These are phyloP conservation scores for Odontothrips loti DNA, from an alignment of 2,888 invertebrate species.

Conservation along the genomic window DNA sequence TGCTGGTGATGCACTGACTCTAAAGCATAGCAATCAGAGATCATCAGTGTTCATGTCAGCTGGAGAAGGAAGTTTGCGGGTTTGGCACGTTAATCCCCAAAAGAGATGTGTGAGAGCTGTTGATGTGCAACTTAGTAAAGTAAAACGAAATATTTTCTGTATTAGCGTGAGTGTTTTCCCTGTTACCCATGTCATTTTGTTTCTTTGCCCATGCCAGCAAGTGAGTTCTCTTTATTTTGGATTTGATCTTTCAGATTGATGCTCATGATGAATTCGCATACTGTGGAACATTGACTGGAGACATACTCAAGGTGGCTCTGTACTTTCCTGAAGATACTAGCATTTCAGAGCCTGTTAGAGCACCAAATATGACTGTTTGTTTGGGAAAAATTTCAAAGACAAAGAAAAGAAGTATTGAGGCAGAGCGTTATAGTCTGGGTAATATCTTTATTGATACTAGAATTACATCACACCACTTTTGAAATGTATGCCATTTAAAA, in stretches of 20 bases:
- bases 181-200: background rate
- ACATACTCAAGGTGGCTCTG: slow-evolving; percentile 53
- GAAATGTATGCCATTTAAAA: background rate
- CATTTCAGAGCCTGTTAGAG: slow-evolving; percentile 50
- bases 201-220: background rate
- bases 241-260: slow-evolving; percentile 50
- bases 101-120: slow-evolving; percentile 65
- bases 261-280: slow-evolving; percentile 68
- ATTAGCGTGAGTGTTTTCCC: slow-evolving; percentile 51
- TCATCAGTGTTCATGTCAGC: slow-evolving; percentile 67
- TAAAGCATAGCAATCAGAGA: slow-evolving; percentile 54
- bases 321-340: slow-evolving; percentile 42
- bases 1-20: slow-evolving; percentile 63
- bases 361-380: slow-evolving; percentile 61
- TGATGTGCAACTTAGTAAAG: slow-evolving; percentile 73
- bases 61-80: slow-evolving; percentile 66
- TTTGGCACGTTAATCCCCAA: slow-evolving; percentile 69
- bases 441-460: slow-evolving; percentile 26
- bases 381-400: slow-evolving; percentile 58
- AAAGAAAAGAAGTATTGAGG: slow-evolving; percentile 50
- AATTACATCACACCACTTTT: background rate
- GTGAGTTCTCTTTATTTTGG: background rate
- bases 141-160: slow-evolving; percentile 71
- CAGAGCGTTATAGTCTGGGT: slow-evolving; percentile 59
- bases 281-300: slow-evolving; percentile 82